These are phyloP conservation scores for Tenodera sinensis DNA, from an alignment of 2,888 invertebrate species.

Conservation along the genomic window DNA sequence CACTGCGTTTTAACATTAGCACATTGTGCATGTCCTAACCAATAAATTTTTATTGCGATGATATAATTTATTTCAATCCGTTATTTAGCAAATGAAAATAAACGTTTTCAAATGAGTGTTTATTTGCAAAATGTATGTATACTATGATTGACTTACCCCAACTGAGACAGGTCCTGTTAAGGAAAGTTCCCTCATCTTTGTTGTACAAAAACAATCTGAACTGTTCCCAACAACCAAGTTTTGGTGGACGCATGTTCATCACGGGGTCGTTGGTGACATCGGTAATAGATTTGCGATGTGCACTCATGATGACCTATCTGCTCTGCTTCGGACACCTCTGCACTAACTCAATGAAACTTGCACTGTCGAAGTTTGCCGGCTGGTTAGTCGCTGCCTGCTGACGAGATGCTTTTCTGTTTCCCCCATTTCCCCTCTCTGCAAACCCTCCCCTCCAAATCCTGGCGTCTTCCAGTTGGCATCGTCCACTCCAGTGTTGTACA, in stretches of 20 bases:
- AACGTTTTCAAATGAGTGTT: background rate
- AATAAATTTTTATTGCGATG: too few species aligned
- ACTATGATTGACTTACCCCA: background rate
- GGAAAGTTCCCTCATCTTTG: background rate
- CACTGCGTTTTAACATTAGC: too few species aligned
- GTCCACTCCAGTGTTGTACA: background rate
- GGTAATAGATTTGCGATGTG: background rate
- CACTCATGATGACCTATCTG: background rate
- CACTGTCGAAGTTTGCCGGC: background rate
- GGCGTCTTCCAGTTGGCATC: background rate
- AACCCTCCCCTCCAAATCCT: background rate
- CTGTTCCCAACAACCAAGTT: background rate
- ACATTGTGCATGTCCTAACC: too few species aligned
- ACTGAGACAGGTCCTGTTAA: background rate
- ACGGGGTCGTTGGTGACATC: background rate
- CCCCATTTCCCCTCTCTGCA: background rate
- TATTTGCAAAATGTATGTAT: too few species aligned
- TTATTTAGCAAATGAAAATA: too few species aligned
- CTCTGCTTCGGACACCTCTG: background rate
- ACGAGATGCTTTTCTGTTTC: background rate
- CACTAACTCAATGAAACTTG: background rate
- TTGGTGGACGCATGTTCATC: background rate
- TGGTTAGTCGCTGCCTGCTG: background rate
- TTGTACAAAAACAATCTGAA: background rate
- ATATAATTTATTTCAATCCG: too few species aligned